phyloP scores from a whole-genome alignment of 2,113 vertebrate species.

The Cebus imitator region DNA sequence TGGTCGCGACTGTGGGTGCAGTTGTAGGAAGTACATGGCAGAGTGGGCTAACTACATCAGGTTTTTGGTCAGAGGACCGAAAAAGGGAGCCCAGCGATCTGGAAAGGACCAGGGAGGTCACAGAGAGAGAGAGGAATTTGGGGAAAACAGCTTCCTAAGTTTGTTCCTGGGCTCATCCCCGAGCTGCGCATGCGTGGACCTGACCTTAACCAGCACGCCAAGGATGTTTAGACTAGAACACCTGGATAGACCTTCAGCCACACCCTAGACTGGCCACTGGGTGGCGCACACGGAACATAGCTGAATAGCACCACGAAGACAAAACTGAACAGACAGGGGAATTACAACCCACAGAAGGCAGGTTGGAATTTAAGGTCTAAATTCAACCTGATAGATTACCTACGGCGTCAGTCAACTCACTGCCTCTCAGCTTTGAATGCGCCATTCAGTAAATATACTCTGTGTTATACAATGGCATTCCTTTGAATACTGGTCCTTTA shows the following conservation, averaged over 20 bases:
- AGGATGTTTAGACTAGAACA: rapidly evolving
- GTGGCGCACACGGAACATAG: not conserved
- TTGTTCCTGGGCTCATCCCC: not conserved
- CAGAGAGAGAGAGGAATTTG: not conserved
- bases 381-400: not conserved
- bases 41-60: not conserved
- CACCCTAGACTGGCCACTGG: not conserved
- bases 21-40: too few relatives aligned
- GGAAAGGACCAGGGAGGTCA: not conserved
- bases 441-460: not conserved
- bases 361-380: not conserved
- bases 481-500: not conserved
- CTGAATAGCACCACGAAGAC: not conserved
- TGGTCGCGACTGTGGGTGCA: not conserved
- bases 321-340: not conserved
- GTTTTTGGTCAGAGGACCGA: not conserved
- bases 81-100: not conserved
- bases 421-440: not conserved
- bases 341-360: not conserved
- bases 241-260: not conserved
- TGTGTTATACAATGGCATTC: not conserved
- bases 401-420: rapidly evolving
- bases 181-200: not conserved
- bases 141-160: not conserved
- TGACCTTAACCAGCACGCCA: not conserved